Conservation (phyloP, 2,113 vertebrate genomes). For the Rhinopithecus roxellana region DNA sequence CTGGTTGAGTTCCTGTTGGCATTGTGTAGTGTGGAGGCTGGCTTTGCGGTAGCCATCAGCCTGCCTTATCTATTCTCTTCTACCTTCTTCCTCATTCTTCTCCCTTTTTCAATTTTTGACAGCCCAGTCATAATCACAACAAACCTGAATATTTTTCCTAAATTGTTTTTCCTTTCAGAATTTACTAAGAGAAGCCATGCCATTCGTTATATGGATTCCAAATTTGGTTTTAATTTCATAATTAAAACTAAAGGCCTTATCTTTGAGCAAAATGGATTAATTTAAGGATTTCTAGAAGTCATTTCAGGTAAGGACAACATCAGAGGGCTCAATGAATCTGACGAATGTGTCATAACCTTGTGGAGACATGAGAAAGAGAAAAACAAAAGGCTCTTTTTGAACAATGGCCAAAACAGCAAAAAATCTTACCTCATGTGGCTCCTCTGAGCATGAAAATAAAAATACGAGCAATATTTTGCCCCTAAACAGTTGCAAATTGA, state of each 20-base stretch:
- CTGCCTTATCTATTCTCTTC: not conserved
- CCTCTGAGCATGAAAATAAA: not conserved
- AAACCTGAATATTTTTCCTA: not conserved
- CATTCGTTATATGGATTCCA: not conserved
- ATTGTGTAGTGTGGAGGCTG: not conserved
- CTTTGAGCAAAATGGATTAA: not conserved
- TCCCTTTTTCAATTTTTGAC: not conserved
- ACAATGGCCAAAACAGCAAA: not conserved
- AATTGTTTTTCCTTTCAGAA: not conserved
- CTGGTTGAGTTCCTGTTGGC: not conserved
- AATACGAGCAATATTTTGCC: not conserved
- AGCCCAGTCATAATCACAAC: not conserved
- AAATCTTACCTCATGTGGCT: too few relatives aligned
- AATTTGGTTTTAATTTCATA: not conserved
- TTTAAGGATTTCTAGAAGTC: not conserved
- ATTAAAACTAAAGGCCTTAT: not conserved
- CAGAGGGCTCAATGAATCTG: not conserved
- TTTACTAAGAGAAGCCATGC: not conserved
- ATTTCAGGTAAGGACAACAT: not conserved
- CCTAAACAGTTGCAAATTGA: not conserved
- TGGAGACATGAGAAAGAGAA: not conserved
- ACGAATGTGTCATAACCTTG: not conserved
- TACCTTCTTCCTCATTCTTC: not conserved
- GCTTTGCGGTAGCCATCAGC: not conserved
- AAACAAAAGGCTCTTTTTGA: not conserved